A percentile compares a stretch with the other conserved stretches of the same genome.
phyloP scores from a whole-genome alignment of 2,888 invertebrate species.

The Lucinisca nassula region DNA sequence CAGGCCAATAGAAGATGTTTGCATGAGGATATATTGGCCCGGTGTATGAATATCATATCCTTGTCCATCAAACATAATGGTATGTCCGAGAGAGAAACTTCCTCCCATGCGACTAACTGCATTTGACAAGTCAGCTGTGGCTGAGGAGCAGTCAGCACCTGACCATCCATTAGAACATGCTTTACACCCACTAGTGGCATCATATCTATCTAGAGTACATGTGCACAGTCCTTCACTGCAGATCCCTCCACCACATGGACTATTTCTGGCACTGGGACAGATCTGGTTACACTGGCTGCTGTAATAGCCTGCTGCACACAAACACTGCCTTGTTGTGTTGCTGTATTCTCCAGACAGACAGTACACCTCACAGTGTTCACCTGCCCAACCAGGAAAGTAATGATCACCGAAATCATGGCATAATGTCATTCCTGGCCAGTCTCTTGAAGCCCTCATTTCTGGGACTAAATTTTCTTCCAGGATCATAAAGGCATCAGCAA shows the following conservation, averaged over 20 bases:
- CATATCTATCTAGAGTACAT: constrained; percentile 70
- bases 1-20: constrained; percentile 42
- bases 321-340: constrained; percentile 47
- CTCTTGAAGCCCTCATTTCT: background rate
- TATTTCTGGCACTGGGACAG: constrained; percentile 63
- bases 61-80: constrained; percentile 73
- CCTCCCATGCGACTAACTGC: constrained; percentile 13
- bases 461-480: background rate
- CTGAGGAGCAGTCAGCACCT: constrained; percentile 75
- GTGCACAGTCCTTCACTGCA: constrained; percentile 74
- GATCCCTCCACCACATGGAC: constrained; percentile 72
- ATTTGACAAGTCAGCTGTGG: constrained; percentile 15
- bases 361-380: constrained; percentile 53
- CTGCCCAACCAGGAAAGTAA: constrained; percentile 62
- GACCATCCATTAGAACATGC: constrained; percentile 75
- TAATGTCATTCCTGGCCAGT: constrained; percentile 54
- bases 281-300: constrained; percentile 65
- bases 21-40: constrained; percentile 68
- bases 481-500: constrained; percentile 28
- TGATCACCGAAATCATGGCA: constrained; percentile 51
- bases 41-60: constrained; percentile 60
- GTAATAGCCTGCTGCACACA: constrained; percentile 73
- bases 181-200: constrained; percentile 63
- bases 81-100: constrained; percentile 71
- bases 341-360: constrained; percentile 62